Base-by-base conservation (phyloP, 2,797 vertebrate genomes). In the Gephyroberyx darwinii region DNA sequence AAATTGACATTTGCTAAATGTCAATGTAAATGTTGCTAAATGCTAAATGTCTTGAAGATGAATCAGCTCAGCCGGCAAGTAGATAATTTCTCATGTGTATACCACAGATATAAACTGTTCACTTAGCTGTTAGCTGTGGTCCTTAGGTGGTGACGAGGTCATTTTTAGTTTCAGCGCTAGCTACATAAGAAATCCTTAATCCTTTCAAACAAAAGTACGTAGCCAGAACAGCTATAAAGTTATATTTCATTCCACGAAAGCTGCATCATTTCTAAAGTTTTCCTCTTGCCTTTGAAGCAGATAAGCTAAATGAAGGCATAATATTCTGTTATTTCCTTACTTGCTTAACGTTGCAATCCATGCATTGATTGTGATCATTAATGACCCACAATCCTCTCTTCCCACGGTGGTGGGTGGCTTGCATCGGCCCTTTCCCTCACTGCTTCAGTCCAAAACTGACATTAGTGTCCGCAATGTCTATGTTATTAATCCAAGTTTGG, bases 301-400 rank as follows among this genome's bases (percentile, higher is more conserved):
- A 53, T n/a, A 50, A 10, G 17, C n/a, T 19, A 47, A 37, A 2
- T 50, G 4, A 26, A 16, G 6, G 12, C 19, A 0, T 39, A 30
- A n/a, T 56, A 6, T 55, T 52, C 8, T 26, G 17, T 51, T 65
- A 3, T 57, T 20, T 13, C 58, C 6, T 47, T 48, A 19, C 10
- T 52, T 56, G 31, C 20, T 62, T 61, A 2, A 69, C 60, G 45
- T 30, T 77, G 35, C 31, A 73, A 52, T 75, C 31, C 51, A 71
- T 65, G 0, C 20, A 56, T 31, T 58, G 31, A 59, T 52, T 56
- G 33, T 19, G 10, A 43, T 47, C 10, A 53, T 47, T 45, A 47
- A 39, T 56, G 30, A 33, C 60, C 19, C 10, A 5, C 13, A 59
- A 8, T 17, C 10, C 20, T 73, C 12, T 57, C 26, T 3, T 26